Evolutionary conservation across 2,797 vertebrate genomes (phyloP).

Genomic region (Galagoides demidoff): DNA sequence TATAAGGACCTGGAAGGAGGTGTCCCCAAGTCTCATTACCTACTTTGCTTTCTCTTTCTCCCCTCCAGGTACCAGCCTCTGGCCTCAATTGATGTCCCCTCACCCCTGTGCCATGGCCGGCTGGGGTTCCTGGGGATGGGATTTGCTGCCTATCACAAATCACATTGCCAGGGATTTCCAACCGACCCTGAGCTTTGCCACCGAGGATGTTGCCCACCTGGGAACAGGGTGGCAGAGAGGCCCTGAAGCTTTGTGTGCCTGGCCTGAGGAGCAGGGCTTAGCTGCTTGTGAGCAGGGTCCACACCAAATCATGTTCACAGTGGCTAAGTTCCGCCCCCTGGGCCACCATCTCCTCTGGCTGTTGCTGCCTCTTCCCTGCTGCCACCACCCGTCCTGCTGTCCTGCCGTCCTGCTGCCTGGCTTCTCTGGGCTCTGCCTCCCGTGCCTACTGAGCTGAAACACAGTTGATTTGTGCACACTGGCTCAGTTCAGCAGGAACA

Average conservation of each 20-base stretch:
- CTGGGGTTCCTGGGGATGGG: slow-evolving; percentile 98
- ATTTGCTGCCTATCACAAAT: slow-evolving; percentile 94
- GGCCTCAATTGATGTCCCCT: neutral
- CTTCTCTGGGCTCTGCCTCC: slow-evolving; percentile 91
- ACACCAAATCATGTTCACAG: slow-evolving; percentile 93
- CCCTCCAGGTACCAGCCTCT: slow-evolving; percentile 47
- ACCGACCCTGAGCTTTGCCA: slow-evolving; percentile 89
- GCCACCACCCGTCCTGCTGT: too few species aligned
- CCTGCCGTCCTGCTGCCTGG: neutral
- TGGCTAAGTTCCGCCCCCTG: slow-evolving; percentile 96
- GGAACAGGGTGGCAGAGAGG: neutral
- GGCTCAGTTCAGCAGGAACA: slow-evolving; percentile 99
- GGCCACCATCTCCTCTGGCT: neutral
- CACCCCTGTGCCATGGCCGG: slow-evolving; percentile 89
- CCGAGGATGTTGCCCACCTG: neutral
- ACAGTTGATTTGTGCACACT: slow-evolving; percentile 94
- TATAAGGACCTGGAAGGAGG: neutral
- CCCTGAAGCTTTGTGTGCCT: neutral
- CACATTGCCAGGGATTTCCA: slow-evolving; percentile 99
- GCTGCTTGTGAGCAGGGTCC: slow-evolving; percentile 94
- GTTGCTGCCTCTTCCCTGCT: neutral
- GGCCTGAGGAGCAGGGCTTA: slow-evolving; percentile 93
- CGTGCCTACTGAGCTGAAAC: slow-evolving; percentile 99
- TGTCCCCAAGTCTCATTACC: neutral
- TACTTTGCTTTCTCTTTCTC: slow-evolving; percentile 41